Evolutionary conservation across 2,888 invertebrate species (phyloP), one percentile per base, ranked within the genome.

Genomic region (Thereva unica): DNA sequence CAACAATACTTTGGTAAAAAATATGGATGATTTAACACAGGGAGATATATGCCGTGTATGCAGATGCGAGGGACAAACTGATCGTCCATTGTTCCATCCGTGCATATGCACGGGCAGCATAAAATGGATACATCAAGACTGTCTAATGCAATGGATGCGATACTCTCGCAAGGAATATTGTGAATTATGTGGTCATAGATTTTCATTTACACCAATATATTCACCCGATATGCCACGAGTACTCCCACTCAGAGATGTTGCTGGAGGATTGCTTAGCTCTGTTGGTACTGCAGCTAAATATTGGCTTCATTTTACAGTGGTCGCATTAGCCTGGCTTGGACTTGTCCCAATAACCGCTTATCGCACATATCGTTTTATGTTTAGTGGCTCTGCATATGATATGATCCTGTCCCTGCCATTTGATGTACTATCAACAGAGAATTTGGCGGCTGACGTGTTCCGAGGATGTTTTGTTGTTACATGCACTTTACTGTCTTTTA

Each of bases 151-250:
- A 83, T 99, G 99, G 99, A 93, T 99, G 88, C 90, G 97, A 71
- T 98, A 99, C 81, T 97, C 97, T 70, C 89, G 96, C 73, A 98
- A 98, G 83, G 98, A 99, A 81, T 97, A 95, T 78, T 99, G 99
- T 84, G 99, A 99, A 81, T 83, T 99, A 71, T 99, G 98, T 81
- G 95, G 97, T 70, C 94, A 99, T 82, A 89, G 95, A 69, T 99
- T 98, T 82, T 95, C 96, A 4, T 99, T 99, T 78, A 96, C 95
- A 76, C 99, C 99, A 38, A 98, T 99, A 74, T 99, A 99, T 82
- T 95, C 97, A n/a, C 95, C 97, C 38, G 98, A 99, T 79, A 99
- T 99, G 99, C 99, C 99, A n/a, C 88, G 97, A 69, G 86, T 97
- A 69, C 83, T 99, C 74, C 99, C 99, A 0, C 83, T 99, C 40